Base-by-base conservation (phyloP, 2,113 vertebrate species). In the Chlorodrepanis virens region DNA sequence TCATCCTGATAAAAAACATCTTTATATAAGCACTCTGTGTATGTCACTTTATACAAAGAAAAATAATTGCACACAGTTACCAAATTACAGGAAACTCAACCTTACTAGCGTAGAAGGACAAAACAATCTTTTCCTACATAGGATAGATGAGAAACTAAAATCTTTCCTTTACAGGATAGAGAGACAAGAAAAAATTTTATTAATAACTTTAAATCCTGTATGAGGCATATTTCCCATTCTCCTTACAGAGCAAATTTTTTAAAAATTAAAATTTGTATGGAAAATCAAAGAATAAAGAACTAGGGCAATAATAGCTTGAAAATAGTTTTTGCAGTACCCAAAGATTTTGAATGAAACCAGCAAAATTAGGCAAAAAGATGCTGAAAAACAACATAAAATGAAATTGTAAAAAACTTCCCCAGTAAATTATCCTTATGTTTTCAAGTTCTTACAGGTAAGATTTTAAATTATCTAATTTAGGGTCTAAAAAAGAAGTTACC, bases 271-370 rank as follows among this genome's bases (percentile, higher is more conserved):
- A n/a, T 59, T 70, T n/a, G 57, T 75, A 92, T 85, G 61, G 39
- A 96, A 96, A 94, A 93, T 31, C 11, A 24, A 85, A 84, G 53
- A 93, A 92, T 90, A 91, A 89, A 90, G 45, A 68, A 94, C 4
- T 87, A 57, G 45, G 67, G 24, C 14, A 95, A 65, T 72, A 72
- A 85, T 56, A 77, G 50, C 72, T 95, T 72, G 57, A 50, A 84
- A 94, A 85, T 59, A 35, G 44, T 61, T 89, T 88, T 80, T 81
- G 17, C 25, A 50, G 35, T 76, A 80, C 17, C 64, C 50, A 61
- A 35, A 90, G 71, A 94, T 68, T 77, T 94, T 72, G 47, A 83
- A 95, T 77, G 21, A 93, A 93, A 89, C 42, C 88, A 91, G 61
- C 28, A 16, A 68, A 87, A 76, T n/a, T 8, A 71, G 70, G 67